Percentiles rank a stretch among this genome's conserved stretches.
These are phyloP conservation scores for Arothron firmamentum DNA, from an alignment of 2,113 vertebrate genomes.

Conservation along the genomic window DNA sequence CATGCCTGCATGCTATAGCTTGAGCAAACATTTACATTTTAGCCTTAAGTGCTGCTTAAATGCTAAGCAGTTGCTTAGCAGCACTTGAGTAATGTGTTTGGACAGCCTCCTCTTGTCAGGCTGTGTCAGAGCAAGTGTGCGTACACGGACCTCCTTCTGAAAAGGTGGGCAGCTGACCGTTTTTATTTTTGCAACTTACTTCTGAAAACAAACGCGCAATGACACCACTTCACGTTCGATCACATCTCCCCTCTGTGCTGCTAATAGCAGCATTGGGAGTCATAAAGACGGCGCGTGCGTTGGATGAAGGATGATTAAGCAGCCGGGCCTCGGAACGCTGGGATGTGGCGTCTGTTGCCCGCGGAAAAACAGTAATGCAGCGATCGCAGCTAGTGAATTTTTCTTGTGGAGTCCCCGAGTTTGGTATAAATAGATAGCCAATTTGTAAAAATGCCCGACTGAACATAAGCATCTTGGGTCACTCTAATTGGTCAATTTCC, in stretches of 20 bases:
- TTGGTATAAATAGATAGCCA: slow-evolving; percentile 81
- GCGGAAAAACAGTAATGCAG: slow-evolving; percentile 56
- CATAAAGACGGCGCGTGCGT: slow-evolving; percentile 6
- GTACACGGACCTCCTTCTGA: slow-evolving; percentile 10
- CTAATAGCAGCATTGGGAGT: slow-evolving; percentile 22
- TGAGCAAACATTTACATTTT: background rate
- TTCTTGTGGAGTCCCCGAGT: slow-evolving; percentile 56
- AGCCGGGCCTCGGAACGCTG: slow-evolving; percentile 45
- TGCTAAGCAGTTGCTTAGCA: background rate
- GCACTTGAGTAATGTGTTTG: slow-evolving; percentile 5
- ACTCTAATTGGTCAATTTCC: slow-evolving; percentile 85
- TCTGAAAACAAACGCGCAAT: slow-evolving; percentile 24
- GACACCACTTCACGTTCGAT: slow-evolving; percentile 29
- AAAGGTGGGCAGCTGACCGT: slow-evolving; percentile 4
- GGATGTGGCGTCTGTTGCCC: slow-evolving; percentile 34
- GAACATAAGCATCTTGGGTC: slow-evolving; percentile 81
- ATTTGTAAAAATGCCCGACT: slow-evolving; percentile 79
- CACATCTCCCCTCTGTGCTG: slow-evolving; percentile 25
- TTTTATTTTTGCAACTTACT: slow-evolving; percentile 11
- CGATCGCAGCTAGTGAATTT: slow-evolving; percentile 66
- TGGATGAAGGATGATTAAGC: slow-evolving; percentile 57
- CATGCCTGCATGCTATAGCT: background rate
- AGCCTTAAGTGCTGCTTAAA: background rate
- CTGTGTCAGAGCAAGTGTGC: slow-evolving; percentile 13
- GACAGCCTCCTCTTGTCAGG: slow-evolving; percentile 4